phyloP scores from a whole-genome alignment of 2,113 vertebrate species.

The Podilymbus podiceps region DNA sequence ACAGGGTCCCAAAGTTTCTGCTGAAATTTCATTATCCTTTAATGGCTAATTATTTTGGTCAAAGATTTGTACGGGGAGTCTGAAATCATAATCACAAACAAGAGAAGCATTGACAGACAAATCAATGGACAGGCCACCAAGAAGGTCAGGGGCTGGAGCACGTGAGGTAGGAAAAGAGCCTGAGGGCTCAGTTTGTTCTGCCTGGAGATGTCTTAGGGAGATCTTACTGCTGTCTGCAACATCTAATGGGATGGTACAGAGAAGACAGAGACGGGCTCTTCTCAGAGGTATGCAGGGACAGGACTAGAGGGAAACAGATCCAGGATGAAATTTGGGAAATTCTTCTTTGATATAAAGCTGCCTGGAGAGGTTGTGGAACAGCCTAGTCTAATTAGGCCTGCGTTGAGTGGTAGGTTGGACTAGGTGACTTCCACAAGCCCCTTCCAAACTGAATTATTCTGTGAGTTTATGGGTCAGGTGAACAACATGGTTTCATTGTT shows the following conservation, averaged over 20 bases:
- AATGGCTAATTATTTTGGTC: background rate
- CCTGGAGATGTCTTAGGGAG: background rate
- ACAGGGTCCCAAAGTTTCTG: background rate
- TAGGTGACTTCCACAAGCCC: background rate
- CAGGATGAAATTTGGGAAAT: background rate
- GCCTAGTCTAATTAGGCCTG: background rate
- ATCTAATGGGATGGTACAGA: background rate
- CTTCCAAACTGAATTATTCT: background rate
- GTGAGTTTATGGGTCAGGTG: background rate
- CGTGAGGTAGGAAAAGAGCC: background rate
- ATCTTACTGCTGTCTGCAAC: background rate
- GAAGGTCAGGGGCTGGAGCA: background rate
- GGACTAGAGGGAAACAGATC: background rate
- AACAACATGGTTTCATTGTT: background rate
- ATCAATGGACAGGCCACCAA: background rate
- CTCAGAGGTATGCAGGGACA: background rate
- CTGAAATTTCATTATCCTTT: background rate
- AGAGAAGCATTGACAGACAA: background rate
- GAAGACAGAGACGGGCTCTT: background rate
- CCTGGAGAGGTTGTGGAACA: background rate
- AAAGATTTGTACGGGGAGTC: background rate
- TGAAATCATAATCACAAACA: background rate
- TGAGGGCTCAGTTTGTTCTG: background rate
- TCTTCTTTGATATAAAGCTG: background rate
- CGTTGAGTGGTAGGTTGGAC: background rate